Evolutionary conservation across 2,113 vertebrate species (phyloP).

Genomic region (Heloderma charlesbogerti): DNA sequence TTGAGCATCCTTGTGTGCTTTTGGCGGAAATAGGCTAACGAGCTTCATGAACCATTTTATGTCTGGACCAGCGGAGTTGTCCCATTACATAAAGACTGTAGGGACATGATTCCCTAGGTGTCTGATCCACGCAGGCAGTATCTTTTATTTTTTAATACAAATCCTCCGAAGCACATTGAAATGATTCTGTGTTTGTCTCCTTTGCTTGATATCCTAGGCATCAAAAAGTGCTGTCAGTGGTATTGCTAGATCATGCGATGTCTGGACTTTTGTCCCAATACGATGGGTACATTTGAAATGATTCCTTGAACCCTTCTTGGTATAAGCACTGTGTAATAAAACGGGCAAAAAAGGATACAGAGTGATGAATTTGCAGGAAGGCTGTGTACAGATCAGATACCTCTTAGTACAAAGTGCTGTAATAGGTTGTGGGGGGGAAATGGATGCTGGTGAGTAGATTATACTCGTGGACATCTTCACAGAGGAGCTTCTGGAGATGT

Average conservation of each 20-base stretch:
- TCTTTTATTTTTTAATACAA: neutral
- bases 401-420: slow-evolving; percentile 41
- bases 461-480: slow-evolving; percentile 46
- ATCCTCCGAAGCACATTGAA: neutral
- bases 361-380: neutral
- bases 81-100: slow-evolving; percentile 23
- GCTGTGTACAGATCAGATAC: slow-evolving; percentile 35
- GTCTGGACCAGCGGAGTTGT: slow-evolving; percentile 19
- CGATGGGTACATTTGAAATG: neutral
- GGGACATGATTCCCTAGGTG: neutral
- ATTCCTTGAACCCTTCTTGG: neutral
- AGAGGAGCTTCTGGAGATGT: slow-evolving; percentile 43
- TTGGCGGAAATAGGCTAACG: neutral
- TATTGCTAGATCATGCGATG: neutral
- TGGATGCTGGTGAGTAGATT: slow-evolving; percentile 28
- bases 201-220: neutral
- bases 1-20: neutral
- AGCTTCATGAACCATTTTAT: neutral
- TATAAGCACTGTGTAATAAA: neutral
- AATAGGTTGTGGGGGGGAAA: slow-evolving; percentile 24
- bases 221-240: neutral
- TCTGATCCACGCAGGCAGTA: neutral
- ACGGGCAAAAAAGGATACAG: neutral
- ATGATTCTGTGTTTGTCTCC: neutral
- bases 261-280: neutral